Conservation (phyloP, 2,888 invertebrate species). For the Platycheirus albimanus region DNA sequence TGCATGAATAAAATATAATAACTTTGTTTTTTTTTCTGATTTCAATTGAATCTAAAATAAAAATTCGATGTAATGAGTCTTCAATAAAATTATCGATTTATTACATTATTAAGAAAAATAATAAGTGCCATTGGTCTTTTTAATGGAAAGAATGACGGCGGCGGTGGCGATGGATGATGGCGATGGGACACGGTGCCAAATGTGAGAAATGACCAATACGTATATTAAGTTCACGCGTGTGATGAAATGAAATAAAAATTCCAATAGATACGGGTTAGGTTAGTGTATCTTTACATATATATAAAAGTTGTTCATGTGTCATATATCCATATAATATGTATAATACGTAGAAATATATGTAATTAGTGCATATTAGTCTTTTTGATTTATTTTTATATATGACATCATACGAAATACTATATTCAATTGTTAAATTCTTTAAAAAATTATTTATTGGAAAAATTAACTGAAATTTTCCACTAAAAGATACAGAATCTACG, state of each 20-base stretch:
- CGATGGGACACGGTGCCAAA: conserved; percentile 16
- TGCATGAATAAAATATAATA: background rate
- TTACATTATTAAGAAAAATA: conserved; percentile 6
- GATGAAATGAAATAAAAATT: conserved; percentile 48
- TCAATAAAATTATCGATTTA: conserved; percentile 16
- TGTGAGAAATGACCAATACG: conserved; percentile 26
- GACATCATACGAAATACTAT: conserved; percentile 50
- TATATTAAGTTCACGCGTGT: conserved; percentile 17
- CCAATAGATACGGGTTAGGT: conserved; percentile 23
- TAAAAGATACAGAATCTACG: conserved; percentile 51
- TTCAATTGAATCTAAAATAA: background rate
- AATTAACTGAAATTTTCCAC: conserved; percentile 13
- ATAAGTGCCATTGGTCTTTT: background rate
- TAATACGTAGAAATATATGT: too few relatives aligned
- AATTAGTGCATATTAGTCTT: conserved; percentile 14
- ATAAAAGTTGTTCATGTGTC: conserved; percentile 29
- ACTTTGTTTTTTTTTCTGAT: background rate
- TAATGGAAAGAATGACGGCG: background rate
- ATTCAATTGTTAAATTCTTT: background rate
- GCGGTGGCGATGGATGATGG: too few relatives aligned
- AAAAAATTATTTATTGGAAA: too few relatives aligned
- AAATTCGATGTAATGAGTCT: background rate
- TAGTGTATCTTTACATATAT: conserved; percentile 13
- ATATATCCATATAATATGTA: too few relatives aligned
- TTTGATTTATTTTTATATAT: conserved; percentile 23